Evolutionary conservation across 2,888 invertebrate genomes (phyloP), one percentile per base, ranked within the genome.

Genomic region (Drosophila gaucha): DNA sequence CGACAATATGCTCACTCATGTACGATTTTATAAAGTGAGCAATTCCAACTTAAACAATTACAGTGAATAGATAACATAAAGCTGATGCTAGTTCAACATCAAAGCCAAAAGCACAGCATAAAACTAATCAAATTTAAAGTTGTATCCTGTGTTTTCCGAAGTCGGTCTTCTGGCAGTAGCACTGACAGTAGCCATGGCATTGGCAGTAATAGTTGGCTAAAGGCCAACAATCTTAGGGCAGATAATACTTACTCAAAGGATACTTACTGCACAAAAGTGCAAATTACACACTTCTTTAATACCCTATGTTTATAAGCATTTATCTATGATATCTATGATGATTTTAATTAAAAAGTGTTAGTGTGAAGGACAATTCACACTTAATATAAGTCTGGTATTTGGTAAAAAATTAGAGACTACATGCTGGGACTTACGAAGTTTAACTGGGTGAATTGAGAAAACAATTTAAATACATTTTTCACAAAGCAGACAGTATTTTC

Each of bases 111-210:
- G 14, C 41, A 36, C 22, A 47, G 51, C 43, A 8, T 14, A 41
- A 20, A 47, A 39, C 26, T 39, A 71, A 67, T 49, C 24, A 36
- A 54, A 56, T 54, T 52, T 49, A 20, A 62, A 47, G 44, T 71
- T 62, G 28, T 24, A 14, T 35, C 14, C 24, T 10, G 18, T 20
- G 12, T 12, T 26, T 10, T 24, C 14, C 10, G n/a, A 14, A 14
- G 14, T 24, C 14, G 9, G 6, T 26, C 24, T 41, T 41, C 41
- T 16, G 41, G 6, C 24, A 24, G n/a, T 9, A 24, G 24, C 24
- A 22, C 8, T 8, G 8, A 22, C 39, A 14, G 9, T 14, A 12
- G 41, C 14, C 5, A 10, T 41, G 41, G 39, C 14, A 6, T 0
- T 39, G 22, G n/a, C 39, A 24, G 22, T 41, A 2, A 14, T 24